A percentile compares a stretch with the other conserved stretches of the same genome.
phyloP scores from a whole-genome alignment of 2,113 vertebrate species.

The Mobula birostris region DNA sequence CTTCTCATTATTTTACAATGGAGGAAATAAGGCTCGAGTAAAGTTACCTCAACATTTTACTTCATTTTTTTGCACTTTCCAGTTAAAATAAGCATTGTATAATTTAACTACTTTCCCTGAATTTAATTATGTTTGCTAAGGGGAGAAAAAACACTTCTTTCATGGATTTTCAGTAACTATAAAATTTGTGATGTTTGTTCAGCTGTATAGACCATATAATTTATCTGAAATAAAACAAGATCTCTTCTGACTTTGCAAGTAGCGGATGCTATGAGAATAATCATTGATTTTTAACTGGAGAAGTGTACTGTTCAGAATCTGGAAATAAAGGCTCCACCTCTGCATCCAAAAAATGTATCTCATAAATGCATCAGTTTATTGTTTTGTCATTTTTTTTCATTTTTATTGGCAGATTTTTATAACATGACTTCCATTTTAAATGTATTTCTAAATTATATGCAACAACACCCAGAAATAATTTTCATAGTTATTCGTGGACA shows the following conservation, averaged over 20 bases:
- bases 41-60: neutral
- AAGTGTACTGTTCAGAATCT: constrained; percentile 62
- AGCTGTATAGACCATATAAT: constrained; percentile 77
- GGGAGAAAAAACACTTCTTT: constrained; percentile 60
- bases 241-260: constrained; percentile 70
- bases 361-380: neutral
- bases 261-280: constrained; percentile 63
- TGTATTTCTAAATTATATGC: neutral
- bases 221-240: constrained; percentile 79
- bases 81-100: neutral
- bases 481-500: neutral
- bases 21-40: neutral
- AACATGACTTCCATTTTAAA: neutral
- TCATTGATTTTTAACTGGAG: constrained; percentile 70
- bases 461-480: neutral
- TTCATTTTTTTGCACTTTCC: neutral
- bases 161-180: constrained; percentile 61
- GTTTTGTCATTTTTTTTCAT: neutral
- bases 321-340: constrained; percentile 61
- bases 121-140: constrained; percentile 64
- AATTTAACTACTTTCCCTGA: constrained; percentile 13
- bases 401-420: neutral
- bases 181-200: constrained; percentile 77
- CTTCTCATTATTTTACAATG: neutral
- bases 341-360: constrained; percentile 66